A percentile compares a stretch with the other conserved stretches of the same genome.
Conservation (phyloP, 1,140 invertebrate species). For the Solenopsis invicta region DNA sequence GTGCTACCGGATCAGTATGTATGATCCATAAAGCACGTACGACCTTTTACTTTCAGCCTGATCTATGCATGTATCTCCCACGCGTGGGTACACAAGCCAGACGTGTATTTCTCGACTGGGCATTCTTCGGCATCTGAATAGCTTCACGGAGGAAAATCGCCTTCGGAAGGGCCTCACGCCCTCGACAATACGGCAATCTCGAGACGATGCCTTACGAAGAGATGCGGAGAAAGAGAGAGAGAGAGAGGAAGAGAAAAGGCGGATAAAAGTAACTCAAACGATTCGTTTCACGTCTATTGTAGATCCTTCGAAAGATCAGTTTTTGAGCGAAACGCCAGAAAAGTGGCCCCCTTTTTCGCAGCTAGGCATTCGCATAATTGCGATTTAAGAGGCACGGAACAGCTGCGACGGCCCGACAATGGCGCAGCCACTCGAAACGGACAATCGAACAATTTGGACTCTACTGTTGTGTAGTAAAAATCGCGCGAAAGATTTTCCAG, state of each 20-base stretch:
- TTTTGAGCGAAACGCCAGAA: slow-evolving; percentile 78
- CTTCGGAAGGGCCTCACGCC: slow-evolving; percentile 80
- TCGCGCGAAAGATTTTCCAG: slow-evolving; percentile 67
- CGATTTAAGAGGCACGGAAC: slow-evolving; percentile 80
- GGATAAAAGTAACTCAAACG: slow-evolving; percentile 68
- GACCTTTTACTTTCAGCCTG: slow-evolving; percentile 31
- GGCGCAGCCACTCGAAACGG: slow-evolving; percentile 76
- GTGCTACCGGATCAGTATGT: slow-evolving; percentile 12
- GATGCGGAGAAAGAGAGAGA: background rate
- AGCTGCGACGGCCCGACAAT: slow-evolving; percentile 77
- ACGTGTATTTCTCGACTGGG: slow-evolving; percentile 16
- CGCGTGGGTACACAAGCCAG: slow-evolving; percentile 37
- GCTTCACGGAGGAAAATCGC: slow-evolving; percentile 78
- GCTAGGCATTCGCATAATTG: slow-evolving; percentile 77
- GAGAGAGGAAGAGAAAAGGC: slow-evolving; percentile 6
- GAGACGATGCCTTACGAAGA: slow-evolving; percentile 24
- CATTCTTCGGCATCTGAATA: slow-evolving; percentile 78
- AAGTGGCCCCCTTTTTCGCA: slow-evolving; percentile 66
- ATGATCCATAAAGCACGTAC: slow-evolving; percentile 32
- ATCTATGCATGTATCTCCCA: slow-evolving; percentile 39
- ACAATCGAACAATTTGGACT: slow-evolving; percentile 80
- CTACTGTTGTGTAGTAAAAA: slow-evolving; percentile 71
- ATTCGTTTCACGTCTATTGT: slow-evolving; percentile 75
- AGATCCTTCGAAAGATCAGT: slow-evolving; percentile 72
- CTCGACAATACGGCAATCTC: slow-evolving; percentile 75